A percentile compares a stretch with the other conserved stretches of the same genome.
Conservation (phyloP, 2,888 invertebrate species). For the Caenorhabditis plicata region DNA sequence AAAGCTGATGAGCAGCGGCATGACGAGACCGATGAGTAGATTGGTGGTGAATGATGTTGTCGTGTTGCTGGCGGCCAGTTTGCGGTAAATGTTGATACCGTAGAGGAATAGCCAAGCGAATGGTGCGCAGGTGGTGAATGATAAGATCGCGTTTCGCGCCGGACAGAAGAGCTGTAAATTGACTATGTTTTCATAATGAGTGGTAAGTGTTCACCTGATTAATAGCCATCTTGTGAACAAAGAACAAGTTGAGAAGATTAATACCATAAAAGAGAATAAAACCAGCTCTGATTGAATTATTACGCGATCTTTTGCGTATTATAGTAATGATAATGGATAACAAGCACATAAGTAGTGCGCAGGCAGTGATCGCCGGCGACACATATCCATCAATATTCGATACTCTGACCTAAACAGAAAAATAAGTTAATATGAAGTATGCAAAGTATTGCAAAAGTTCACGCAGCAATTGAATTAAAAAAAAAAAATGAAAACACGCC, state of each 20-base stretch:
- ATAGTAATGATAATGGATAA: slow-evolving; percentile 45
- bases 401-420: slow-evolving; percentile 43
- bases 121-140: slow-evolving; percentile 48
- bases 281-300: slow-evolving; percentile 40
- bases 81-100: slow-evolving; percentile 49
- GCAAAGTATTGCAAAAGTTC: too few species aligned
- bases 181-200: too few species aligned
- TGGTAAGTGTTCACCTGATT: slow-evolving; percentile 46
- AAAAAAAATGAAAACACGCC: too few species aligned
- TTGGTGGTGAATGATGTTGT: slow-evolving; percentile 43
- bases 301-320: slow-evolving; percentile 22
- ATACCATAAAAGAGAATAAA: slow-evolving; percentile 56
- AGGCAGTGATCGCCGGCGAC: slow-evolving; percentile 45
- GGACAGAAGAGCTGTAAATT: slow-evolving; percentile 52
- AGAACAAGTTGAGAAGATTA: slow-evolving; percentile 48
- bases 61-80: slow-evolving; percentile 48
- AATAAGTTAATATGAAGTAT: too few species aligned
- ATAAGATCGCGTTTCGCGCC: slow-evolving; percentile 55
- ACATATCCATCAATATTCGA: slow-evolving; percentile 37
- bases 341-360: slow-evolving; percentile 50
- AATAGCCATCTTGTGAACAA: slow-evolving; percentile 48
- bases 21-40: slow-evolving; percentile 51
- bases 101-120: slow-evolving; percentile 63
- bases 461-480: too few species aligned
- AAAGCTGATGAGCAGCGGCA: slow-evolving; percentile 48